These are phyloP conservation scores for Drosophila subsilvestris DNA, from an alignment of 2,888 invertebrate species.

Conservation along the genomic window DNA sequence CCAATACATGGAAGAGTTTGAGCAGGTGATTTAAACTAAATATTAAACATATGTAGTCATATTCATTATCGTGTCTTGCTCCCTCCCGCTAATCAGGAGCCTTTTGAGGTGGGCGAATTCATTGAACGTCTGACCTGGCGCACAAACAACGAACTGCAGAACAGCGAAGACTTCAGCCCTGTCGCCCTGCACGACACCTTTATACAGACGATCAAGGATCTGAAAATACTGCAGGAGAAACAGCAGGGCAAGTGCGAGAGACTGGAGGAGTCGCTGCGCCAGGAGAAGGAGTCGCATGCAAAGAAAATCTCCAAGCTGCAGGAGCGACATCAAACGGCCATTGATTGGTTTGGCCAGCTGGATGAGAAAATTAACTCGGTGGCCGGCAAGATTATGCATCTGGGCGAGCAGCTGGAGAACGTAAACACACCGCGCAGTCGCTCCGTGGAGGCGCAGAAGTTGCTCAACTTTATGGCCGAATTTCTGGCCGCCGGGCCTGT, in stretches of 20 bases:
- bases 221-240: slow-evolving; percentile 91
- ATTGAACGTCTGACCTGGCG: slow-evolving; percentile 98
- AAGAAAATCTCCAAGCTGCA: slow-evolving; percentile 92
- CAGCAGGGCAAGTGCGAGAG: slow-evolving; percentile 94
- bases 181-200: slow-evolving; percentile 95
- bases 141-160: slow-evolving; percentile 90
- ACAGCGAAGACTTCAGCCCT: slow-evolving; percentile 90
- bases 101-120: slow-evolving; percentile 98
- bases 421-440: slow-evolving; percentile 97
- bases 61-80: background rate
- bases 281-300: slow-evolving; percentile 93
- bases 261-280: slow-evolving; percentile 91
- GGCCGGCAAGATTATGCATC: slow-evolving; percentile 97
- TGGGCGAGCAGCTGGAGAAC: slow-evolving; percentile 99
- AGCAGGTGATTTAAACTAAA: slow-evolving; percentile 87
- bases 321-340: slow-evolving; percentile 94
- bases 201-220: slow-evolving; percentile 94
- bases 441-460: slow-evolving; percentile 96
- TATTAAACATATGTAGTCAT: background rate
- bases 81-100: slow-evolving; percentile 87
- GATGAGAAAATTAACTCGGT: slow-evolving; percentile 98
- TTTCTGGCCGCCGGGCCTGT: slow-evolving; percentile 93
- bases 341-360: slow-evolving; percentile 94
- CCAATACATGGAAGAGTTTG: slow-evolving; percentile 94
- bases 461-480: slow-evolving; percentile 96